Conservation (phyloP, 2,888 invertebrate genomes). For the Agelastica alni region DNA sequence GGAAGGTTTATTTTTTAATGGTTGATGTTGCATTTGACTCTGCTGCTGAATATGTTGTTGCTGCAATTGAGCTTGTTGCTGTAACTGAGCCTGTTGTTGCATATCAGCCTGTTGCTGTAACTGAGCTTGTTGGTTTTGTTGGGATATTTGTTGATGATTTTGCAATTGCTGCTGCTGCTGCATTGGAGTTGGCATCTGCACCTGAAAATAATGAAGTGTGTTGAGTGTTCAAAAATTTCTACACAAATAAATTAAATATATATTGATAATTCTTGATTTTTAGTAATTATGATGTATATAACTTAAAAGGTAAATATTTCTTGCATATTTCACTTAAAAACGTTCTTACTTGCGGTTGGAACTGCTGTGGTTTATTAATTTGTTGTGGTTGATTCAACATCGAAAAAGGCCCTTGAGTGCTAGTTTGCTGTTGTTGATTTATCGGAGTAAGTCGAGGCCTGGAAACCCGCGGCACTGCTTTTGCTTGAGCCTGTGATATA, state of each 20-base stretch:
- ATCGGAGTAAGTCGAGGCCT: slow-evolving; percentile 4
- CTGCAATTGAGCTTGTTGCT: slow-evolving; percentile 23
- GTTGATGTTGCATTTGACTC: slow-evolving; percentile 41
- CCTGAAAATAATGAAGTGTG: slow-evolving; percentile 16
- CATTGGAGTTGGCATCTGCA: slow-evolving; percentile 9
- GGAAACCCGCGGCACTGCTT: background rate
- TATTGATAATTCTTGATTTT: no score
- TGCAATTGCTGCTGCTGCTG: slow-evolving; percentile 26
- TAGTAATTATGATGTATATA: no score
- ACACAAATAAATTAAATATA: no score
- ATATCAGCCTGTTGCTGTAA: slow-evolving; percentile 23
- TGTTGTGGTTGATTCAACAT: slow-evolving; percentile 30
- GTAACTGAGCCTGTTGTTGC: slow-evolving; percentile 31
- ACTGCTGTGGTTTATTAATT: slow-evolving; percentile 25
- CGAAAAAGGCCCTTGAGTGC: slow-evolving; percentile 28
- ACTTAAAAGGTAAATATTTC: no score
- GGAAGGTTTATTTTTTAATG: slow-evolving; percentile 37
- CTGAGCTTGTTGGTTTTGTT: slow-evolving; percentile 19
- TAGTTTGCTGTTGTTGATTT: slow-evolving; percentile 24
- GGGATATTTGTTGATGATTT: slow-evolving; percentile 21
- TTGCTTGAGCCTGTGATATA: background rate
- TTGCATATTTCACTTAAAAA: no score
- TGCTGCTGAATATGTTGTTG: slow-evolving; percentile 32
- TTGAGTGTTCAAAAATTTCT: no score
- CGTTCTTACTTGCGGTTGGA: slow-evolving; percentile 17